Conservation (phyloP, 1,140 invertebrate genomes). For the Nephotettix cincticeps region DNA sequence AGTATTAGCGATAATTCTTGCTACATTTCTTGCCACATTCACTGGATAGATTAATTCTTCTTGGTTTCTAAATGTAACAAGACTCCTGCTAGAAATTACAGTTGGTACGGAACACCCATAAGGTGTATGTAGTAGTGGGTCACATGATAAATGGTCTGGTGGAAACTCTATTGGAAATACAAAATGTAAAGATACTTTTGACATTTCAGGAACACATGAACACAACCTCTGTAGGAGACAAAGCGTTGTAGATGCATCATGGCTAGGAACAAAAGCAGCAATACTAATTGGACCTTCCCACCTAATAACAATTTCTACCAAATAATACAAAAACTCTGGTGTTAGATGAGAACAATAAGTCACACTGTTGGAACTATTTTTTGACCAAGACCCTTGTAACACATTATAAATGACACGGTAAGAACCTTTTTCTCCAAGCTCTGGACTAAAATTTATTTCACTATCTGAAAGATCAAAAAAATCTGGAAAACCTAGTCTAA, state of each 20-base stretch:
- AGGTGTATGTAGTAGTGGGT: slow-evolving; percentile 17
- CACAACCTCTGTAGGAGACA: slow-evolving; percentile 62
- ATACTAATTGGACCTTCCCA: slow-evolving; percentile 76
- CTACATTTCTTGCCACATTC: slow-evolving; percentile 72
- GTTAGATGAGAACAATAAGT: slow-evolving; percentile 75
- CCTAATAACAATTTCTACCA: slow-evolving; percentile 64
- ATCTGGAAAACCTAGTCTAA: slow-evolving; percentile 60
- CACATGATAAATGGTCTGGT: slow-evolving; percentile 36
- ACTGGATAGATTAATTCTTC: slow-evolving; percentile 64
- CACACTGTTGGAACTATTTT: slow-evolving; percentile 48
- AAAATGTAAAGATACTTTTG: slow-evolving; percentile 68
- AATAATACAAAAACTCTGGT: slow-evolving; percentile 68
- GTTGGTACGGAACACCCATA: slow-evolving; percentile 29
- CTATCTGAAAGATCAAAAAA: slow-evolving; percentile 52
- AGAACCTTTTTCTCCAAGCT: slow-evolving; percentile 54
- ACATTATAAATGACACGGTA: slow-evolving; percentile 68
- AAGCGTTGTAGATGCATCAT: slow-evolving; percentile 62
- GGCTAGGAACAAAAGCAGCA: slow-evolving; percentile 67
- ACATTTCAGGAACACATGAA: slow-evolving; percentile 62
- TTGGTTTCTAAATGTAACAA: slow-evolving; percentile 32
- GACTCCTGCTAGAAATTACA: slow-evolving; percentile 14
- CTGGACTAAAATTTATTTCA: slow-evolving; percentile 53
- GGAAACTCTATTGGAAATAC: slow-evolving; percentile 56
- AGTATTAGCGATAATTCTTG: slow-evolving; percentile 59
- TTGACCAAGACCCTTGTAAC: slow-evolving; percentile 48